Evolutionary conservation across 2,113 vertebrate genomes (phyloP), one percentile per base, ranked within the genome.

Genomic region (Xiphophorus couchianus): DNA sequence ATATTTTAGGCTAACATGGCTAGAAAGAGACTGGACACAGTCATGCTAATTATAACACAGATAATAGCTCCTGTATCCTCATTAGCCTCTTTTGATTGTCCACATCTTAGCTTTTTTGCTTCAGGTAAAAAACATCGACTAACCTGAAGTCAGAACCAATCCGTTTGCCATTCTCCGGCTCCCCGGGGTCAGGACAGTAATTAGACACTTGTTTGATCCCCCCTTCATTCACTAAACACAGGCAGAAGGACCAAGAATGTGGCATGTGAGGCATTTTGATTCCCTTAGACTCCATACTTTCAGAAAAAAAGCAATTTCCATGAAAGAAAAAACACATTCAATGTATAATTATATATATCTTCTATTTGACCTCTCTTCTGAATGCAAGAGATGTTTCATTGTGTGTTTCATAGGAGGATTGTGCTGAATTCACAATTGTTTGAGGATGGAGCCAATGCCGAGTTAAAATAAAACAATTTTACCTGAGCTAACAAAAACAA

Each of bases 121-220:
- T 65, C 42, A 81, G 39, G 35, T 78, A 58, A 17, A 28, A 66
- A 54, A 33, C 67, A 66, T 1, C 44, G 33, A 72, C 86, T 93
- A 96, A 99, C 98, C 98, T 99, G 95, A 98, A 99, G 93, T 99
- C 96, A 58, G 96, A 95, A 89, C 97, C 97, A 76, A 95, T 92
- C 76, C 97, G 96, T 90, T 97, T 98, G 84, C 98, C 97, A 87
- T 99, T 98, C 90, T 99, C 97, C 27, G 98, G 97, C 93, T 98
- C 97, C 89, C 98, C 98, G 39, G 98, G 98, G 91, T 99, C 98
- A 67, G 97, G 97, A 83, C 98, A 99, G 90, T 97, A 95, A 94
- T 99, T 99, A 85, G 98, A 98, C 81, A 97, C 96, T 89, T 98
- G 98, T 91, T 99, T 99, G 95, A 98, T 95, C 90, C 97, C 97